Percentiles rank a stretch among this genome's conserved stretches.
Evolutionary conservation across 2,888 invertebrate genomes (phyloP).

Genomic region (Sphaerophoria rueppellii): DNA sequence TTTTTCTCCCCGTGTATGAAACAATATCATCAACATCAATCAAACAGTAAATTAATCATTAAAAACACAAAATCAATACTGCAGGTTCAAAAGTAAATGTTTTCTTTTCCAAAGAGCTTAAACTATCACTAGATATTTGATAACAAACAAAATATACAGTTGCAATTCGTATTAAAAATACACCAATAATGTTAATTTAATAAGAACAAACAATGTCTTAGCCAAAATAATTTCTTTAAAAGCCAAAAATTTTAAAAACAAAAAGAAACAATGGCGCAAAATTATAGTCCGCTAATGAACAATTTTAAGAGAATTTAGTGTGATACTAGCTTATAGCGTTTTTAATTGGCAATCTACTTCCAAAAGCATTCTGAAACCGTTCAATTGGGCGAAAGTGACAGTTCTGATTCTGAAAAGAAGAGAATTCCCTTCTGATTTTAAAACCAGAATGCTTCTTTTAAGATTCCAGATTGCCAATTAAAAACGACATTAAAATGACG

Average conservation of each 20-base stretch:
- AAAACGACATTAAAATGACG: too few relatives aligned
- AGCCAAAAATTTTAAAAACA: background rate
- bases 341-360: too few relatives aligned
- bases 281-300: conserved; percentile 8
- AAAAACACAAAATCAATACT: background rate
- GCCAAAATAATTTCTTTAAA: background rate
- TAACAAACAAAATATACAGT: background rate
- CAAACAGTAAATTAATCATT: background rate
- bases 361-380: too few relatives aligned
- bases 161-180: conserved; percentile 39
- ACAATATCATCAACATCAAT: background rate
- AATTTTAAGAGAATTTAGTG: too few relatives aligned
- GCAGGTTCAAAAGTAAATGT: conserved; percentile 1
- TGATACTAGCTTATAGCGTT: too few relatives aligned
- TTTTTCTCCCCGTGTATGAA: too few relatives aligned
- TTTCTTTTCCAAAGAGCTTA: conserved; percentile 7
- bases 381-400: conserved; percentile 17
- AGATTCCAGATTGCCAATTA: too few relatives aligned
- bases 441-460: too few relatives aligned
- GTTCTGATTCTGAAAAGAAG: too few relatives aligned
- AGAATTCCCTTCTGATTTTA: too few relatives aligned
- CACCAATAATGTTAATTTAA: background rate
- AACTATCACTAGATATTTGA: conserved; percentile 19
- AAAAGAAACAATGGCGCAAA: background rate
- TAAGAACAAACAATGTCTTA: background rate